Percentiles rank a stretch among this genome's conserved stretches.
These are phyloP conservation scores for Oreohelix idahoensis DNA, from an alignment of 1,140 invertebrate genomes.

Conservation along the genomic window DNA sequence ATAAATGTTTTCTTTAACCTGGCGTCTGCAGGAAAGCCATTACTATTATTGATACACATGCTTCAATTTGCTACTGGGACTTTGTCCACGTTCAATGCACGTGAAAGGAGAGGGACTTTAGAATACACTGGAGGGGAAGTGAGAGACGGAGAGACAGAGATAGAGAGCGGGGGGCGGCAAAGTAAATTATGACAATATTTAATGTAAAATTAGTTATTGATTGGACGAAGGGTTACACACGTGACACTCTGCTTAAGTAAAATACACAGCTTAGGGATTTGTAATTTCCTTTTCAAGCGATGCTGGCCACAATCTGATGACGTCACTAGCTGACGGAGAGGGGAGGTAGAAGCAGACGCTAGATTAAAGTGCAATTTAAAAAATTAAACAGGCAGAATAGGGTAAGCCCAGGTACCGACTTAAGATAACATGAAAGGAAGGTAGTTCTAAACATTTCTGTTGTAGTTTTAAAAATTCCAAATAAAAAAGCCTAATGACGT, in stretches of 20 bases:
- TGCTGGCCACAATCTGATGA: not conserved
- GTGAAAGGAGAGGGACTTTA: not conserved
- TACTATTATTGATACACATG: not conserved
- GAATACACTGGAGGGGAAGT: not conserved
- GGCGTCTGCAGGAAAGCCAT: not conserved
- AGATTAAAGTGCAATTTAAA: too few species aligned
- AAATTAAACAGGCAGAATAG: too few species aligned
- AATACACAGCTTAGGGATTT: not conserved
- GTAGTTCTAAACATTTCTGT: too few species aligned
- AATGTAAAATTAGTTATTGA: constrained; percentile 3
- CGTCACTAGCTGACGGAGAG: not conserved
- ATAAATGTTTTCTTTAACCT: not conserved
- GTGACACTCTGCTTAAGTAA: constrained; percentile 8
- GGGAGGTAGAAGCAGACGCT: not conserved
- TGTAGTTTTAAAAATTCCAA: too few species aligned
- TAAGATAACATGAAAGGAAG: too few species aligned
- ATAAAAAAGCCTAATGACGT: too few species aligned
- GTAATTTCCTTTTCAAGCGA: not conserved
- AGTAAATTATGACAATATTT: not conserved
- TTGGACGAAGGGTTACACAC: not conserved
- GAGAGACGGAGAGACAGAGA: not conserved
- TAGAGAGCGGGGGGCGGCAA: not conserved
- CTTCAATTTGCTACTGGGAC: not conserved
- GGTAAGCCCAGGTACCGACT: too few species aligned
- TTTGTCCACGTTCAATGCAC: not conserved